Evolutionary conservation across 2,797 vertebrate genomes (phyloP), one percentile per base, ranked within the genome.

Genomic region (Peromyscus nudipes): DNA sequence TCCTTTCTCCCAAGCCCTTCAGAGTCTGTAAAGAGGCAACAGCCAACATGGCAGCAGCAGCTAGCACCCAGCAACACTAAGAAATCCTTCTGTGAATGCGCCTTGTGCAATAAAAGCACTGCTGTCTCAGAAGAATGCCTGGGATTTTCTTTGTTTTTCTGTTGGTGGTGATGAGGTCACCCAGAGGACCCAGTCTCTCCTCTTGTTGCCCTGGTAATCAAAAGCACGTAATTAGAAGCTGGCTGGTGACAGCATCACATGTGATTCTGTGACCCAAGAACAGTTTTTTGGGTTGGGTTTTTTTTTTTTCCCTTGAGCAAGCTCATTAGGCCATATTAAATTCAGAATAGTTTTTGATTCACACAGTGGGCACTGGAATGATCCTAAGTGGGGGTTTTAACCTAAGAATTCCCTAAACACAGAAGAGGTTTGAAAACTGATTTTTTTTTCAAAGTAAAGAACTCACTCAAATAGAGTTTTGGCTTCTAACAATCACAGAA

Each of bases 151-250:
- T 95, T 95, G 82, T 92, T 97, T 97, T 91, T 80, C 93, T 95
- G 76, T 81, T 34, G 62, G 76, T 90, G 81, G 76, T 29, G n/a
- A 93, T 77, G 93, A 97, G 94, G 96, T 97, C 96, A 97, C 80
- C 76, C 91, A 52, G 46, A 90, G 91, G 91, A 85, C 79, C 86
- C 46, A 25, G 84, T 86, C 89, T 95, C 79, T 98, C 85, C 85
- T 62, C 73, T 92, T 0, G 94, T 97, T 95, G 85, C 97, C 97
- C 95, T 96, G 95, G 94, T 96, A 95, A 98, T 97, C 95, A 96
- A 97, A 97, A 96, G 90, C 91, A 90, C 88, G 89, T 92, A 95
- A 98, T 97, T 98, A 96, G 96, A 97, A 96, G 37, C 94, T 95
- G 91, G 89, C 93, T 93, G 60, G 80, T 84, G 76, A 94, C 79